Conservation (phyloP, 2,888 invertebrate species). For the Gastracanthus pulcherrimus region DNA sequence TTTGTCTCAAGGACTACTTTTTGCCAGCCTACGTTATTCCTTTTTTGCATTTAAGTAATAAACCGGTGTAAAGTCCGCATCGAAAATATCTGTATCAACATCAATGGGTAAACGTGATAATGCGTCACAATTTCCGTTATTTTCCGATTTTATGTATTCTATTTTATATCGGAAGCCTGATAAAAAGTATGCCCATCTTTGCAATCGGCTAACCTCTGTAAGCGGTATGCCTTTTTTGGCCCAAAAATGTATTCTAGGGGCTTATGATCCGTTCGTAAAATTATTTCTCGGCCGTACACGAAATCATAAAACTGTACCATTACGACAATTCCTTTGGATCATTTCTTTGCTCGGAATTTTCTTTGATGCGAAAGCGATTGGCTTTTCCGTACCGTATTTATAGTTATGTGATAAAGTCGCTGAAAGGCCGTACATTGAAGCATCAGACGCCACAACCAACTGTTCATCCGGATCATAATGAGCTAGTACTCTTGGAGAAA, state of each 20-base stretch:
- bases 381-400: constrained; percentile 48
- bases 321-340: constrained; percentile 52
- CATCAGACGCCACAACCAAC: constrained; percentile 53
- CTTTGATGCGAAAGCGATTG: constrained; percentile 53
- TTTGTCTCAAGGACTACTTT: too few relatives aligned
- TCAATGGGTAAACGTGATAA: background rate
- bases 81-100: background rate
- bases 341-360: constrained; percentile 44
- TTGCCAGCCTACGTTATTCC: too few relatives aligned
- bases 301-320: too few relatives aligned
- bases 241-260: too few relatives aligned
- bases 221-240: background rate
- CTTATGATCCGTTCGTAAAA: too few relatives aligned
- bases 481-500: constrained; percentile 41
- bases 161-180: too few relatives aligned
- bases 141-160: constrained; percentile 24
- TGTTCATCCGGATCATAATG: constrained; percentile 53
- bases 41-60: too few relatives aligned
- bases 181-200: too few relatives aligned
- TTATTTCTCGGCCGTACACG: too few relatives aligned
- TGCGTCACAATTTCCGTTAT: background rate
- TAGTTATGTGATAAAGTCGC: constrained; percentile 51
- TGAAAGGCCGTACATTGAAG: constrained; percentile 49
- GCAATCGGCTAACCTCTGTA: background rate
- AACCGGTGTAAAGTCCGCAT: background rate